Evolutionary conservation across 2,113 vertebrate species (phyloP).

Genomic region (Pyrgilauda ruficollis): DNA sequence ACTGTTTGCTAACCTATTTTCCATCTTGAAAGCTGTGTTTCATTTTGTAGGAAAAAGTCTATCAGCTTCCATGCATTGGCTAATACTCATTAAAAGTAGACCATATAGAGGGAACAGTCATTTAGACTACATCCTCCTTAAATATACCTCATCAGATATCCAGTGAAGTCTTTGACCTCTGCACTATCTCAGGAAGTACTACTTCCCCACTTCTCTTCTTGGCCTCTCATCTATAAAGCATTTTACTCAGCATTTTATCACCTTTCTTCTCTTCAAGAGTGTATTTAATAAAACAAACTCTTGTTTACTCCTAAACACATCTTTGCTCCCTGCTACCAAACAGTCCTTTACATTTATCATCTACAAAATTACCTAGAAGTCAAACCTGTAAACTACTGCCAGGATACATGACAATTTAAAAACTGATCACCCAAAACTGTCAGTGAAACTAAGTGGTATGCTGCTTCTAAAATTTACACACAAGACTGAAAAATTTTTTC

Average conservation of each 20-base stretch:
- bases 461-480: not conserved
- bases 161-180: not conserved
- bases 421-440: not conserved
- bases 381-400: not conserved
- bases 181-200: not conserved
- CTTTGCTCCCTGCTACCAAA: not conserved
- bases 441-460: not conserved
- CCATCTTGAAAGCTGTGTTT: not conserved
- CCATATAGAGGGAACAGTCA: not conserved
- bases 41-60: not conserved
- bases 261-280: not conserved
- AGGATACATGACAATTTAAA: not conserved
- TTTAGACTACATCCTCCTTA: not conserved
- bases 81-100: not conserved
- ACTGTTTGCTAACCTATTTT: not conserved
- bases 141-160: not conserved
- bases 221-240: not conserved
- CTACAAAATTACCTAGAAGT: constrained; percentile 21
- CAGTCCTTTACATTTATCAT: not conserved
- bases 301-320: not conserved
- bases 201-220: not conserved
- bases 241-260: not conserved
- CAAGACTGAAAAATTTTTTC: not conserved
- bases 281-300: not conserved
- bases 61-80: not conserved